A percentile compares a stretch with the other conserved stretches of the same genome.
Conservation (phyloP, 2,888 invertebrate genomes). For the Drosophila kambysellisi region DNA sequence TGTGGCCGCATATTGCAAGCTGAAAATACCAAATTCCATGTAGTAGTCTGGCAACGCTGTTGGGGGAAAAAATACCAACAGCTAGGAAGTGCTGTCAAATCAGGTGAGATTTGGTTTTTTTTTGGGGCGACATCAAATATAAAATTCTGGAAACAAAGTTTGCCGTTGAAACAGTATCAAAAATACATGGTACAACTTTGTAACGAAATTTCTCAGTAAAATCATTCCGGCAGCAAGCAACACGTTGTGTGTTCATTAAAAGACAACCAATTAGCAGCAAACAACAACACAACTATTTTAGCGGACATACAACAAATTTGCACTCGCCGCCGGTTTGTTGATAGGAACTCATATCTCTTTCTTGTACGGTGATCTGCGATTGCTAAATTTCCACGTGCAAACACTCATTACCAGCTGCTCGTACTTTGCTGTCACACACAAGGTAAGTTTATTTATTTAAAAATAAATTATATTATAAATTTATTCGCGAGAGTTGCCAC, state of each 20-base stretch:
- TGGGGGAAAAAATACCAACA: conserved; percentile 21
- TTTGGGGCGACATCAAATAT: conserved; percentile 1
- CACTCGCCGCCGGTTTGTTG: conserved; percentile 56
- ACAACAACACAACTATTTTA: conserved; percentile 22
- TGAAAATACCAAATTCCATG: conserved; percentile 10
- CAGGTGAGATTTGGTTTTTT: background rate
- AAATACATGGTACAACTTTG: conserved; percentile 33
- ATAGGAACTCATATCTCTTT: conserved; percentile 25
- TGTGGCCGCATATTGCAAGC: conserved; percentile 44
- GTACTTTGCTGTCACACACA: conserved; percentile 22
- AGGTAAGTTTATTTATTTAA: conserved; percentile 39
- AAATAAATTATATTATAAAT: conserved; percentile 9
- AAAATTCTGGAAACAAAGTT: conserved; percentile 44
- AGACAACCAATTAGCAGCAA: conserved; percentile 41
- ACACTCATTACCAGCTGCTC: background rate
- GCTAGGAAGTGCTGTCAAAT: conserved; percentile 5
- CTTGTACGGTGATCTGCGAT: conserved; percentile 35
- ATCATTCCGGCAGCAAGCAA: conserved; percentile 71
- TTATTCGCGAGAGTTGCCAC: conserved; percentile 40
- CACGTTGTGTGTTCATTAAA: conserved; percentile 59
- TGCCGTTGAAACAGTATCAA: conserved; percentile 47
- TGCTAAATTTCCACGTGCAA: conserved; percentile 37
- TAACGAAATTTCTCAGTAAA: conserved; percentile 66
- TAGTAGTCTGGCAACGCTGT: conserved; percentile 32
- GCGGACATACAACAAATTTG: conserved; percentile 46